Percentiles rank a stretch among this genome's conserved stretches.
These are phyloP conservation scores for Loripinus fragilis DNA, from an alignment of 2,888 invertebrate species.

Conservation along the genomic window DNA sequence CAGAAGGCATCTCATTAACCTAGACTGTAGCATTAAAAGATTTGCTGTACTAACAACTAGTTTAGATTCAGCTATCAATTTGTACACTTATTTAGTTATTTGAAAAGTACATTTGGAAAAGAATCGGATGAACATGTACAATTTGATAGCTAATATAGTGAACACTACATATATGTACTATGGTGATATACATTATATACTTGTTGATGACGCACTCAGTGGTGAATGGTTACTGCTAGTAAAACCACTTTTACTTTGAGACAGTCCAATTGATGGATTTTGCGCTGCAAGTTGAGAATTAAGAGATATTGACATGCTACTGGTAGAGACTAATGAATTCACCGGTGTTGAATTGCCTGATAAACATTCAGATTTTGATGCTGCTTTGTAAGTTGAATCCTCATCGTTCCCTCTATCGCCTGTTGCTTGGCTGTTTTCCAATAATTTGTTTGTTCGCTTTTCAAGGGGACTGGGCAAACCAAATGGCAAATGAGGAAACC, in stretches of 20 bases:
- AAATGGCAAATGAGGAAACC: conserved; percentile 16
- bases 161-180: conserved; percentile 5
- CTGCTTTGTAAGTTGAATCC: conserved; percentile 1
- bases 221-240: conserved; percentile 10
- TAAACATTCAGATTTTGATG: conserved; percentile 2
- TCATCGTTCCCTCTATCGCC: background rate
- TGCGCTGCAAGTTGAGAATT: conserved; percentile 26
- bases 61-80: background rate
- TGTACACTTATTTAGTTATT: background rate
- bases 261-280: conserved; percentile 35
- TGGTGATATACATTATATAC: conserved; percentile 27
- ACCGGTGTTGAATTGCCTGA: background rate
- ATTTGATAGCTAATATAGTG: background rate
- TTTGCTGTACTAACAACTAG: background rate
- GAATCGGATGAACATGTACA: background rate
- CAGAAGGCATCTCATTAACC: background rate
- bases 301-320: background rate
- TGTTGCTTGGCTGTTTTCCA: background rate
- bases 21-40: background rate
- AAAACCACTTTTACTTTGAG: conserved; percentile 21
- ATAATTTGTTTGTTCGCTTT: background rate
- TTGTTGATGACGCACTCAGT: conserved; percentile 37
- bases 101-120: background rate
- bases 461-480: conserved; percentile 20
- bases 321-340: background rate